Base-by-base conservation (phyloP, 2,797 vertebrate genomes). In the Coregonus sp. region DNA sequence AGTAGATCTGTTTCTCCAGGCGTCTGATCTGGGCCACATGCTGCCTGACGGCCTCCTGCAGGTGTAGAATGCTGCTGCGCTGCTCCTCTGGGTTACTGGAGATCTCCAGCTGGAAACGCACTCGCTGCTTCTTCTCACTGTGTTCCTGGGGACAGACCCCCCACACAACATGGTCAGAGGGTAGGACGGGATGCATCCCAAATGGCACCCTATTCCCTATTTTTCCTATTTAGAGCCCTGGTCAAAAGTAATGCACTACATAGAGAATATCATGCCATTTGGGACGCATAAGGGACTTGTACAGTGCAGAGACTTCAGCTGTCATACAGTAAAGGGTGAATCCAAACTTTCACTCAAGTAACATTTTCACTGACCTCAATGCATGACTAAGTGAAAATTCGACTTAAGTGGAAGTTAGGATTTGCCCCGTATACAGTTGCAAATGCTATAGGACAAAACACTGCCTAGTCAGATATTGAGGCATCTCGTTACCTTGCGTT, bases 11-110 rank as follows among this genome's bases (percentile, higher is more conserved):
- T 89, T 98, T 99, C 92, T 99, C 98, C 29, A 98, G 92, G 70
- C 94, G 95, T 79, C 98, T 94, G 78, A 99, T 99, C 89, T 96
- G 97, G 65, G 96, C 95, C 0, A 99, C 96, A 4, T 99, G 98
- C 87, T 99, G 97, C 78, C 98, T 92, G 72, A 99, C 97, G 0
- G 96, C 96, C 84, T 99, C 98, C 79, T 99, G 98, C 33, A 99
- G 92, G 82, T 99, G 97, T 0, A 98, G 86, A 88, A 99, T 99
- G 82, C 98, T 98, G 92, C 97, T 98, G 75, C 98, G 96, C 92
- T 99, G 98, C 91, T 99, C 98, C 90, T 99, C 98, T 0, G 98
- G 98, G 88, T 99, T 98, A 88, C 97, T 99, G 68, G 98, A 99
- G 83, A 99, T 99, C 86, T 99, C 98, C 85, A 99, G 92, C 91